Evolutionary conservation across 2,797 vertebrate genomes (phyloP), one percentile per base, ranked within the genome.

Genomic region (Falco concolor): DNA sequence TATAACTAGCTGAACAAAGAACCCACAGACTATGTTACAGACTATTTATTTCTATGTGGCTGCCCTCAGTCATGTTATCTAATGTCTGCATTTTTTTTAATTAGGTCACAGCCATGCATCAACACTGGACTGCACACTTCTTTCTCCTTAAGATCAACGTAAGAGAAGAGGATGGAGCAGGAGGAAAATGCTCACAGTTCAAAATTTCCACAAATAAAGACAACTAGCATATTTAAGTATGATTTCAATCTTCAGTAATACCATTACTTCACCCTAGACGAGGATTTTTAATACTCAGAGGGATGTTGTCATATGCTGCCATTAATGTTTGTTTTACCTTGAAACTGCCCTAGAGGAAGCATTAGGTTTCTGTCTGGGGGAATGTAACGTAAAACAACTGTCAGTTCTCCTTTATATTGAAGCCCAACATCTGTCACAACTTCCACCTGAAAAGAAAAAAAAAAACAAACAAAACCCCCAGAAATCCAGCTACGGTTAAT

Each of bases 331-430:
- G 80, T 38, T 90, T 80, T 98, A 99, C 99, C 99, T 99, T 99
- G 98, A 95, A 98, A 97, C 96, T 99, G 98, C 94, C 98, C 99
- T 89, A 98, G 95, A 70, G 99, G 98, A 90, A 99, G 97, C 83
- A 96, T 98, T 87, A 98, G 96, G 93, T 98, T 99, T 93, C 98
- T 99, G 95, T 99, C 99, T 84, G 99, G 98, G 60, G 99, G 99
- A 85, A 99, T 99, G 80, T 99, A 99, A 93, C 98, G 98, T 94
- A 99, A 97, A 93, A 99, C 98, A 54, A 99, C 98, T 4, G 98
- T 99, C 96, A 99, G 98, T 84, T 99, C 99, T 96, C 99, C 99
- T 98, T 99, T 99, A 91, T 99, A 99, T 15, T 99, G 99, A 97
- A 99, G 98, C 5, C 98, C 98, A 64, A 97, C 90, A 82, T 99